Evolutionary conservation across 1,140 invertebrate genomes (phyloP), one percentile per base, ranked within the genome.

Genomic region (Spodoptera litura): DNA sequence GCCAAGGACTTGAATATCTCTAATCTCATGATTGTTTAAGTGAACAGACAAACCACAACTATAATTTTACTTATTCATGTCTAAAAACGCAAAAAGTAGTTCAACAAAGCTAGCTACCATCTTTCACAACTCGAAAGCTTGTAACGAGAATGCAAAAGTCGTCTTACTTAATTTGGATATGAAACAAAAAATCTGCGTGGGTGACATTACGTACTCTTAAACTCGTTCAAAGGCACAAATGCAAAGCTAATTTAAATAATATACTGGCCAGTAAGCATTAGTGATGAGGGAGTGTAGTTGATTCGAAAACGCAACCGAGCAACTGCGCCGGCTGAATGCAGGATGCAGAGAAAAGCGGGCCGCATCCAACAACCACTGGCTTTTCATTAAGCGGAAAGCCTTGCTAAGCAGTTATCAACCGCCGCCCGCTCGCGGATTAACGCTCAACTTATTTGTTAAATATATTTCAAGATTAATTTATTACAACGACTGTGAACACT

Each of bases 371-470:
- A 31, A 59, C 61, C 71, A 58, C 70, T 66, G 62, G 78, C 71
- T 79, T 79, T 79, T 79, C 61, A 79, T 75, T 79, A 49, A 75
- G 58, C 61, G 59, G 44, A 52, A 61, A 71, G 52, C 49, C 64
- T 58, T 59, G 44, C 62, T 79, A 68, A 79, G 71, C 72, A 79
- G 62, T 74, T 79, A 79, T 79, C 78, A 74, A 52, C 71, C 72
- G 52, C 35, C 52, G 51, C 31, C 78, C 59, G 71, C 44, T 52
- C 59, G 31, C 59, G 66, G 78, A 73, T 79, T 79, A 79, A 76
- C 73, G 25, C 68, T 38, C 51, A 55, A 76, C 64, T 81, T 81
- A 81, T 76, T 81, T 81, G 74, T 72, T 73, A 62, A 53, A 75
- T 75, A 64, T 75, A 74, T 59, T 74, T 74, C 27, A 20, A 49